phyloP scores from a whole-genome alignment of 2,797 vertebrate genomes.

The Coilia nasus region DNA sequence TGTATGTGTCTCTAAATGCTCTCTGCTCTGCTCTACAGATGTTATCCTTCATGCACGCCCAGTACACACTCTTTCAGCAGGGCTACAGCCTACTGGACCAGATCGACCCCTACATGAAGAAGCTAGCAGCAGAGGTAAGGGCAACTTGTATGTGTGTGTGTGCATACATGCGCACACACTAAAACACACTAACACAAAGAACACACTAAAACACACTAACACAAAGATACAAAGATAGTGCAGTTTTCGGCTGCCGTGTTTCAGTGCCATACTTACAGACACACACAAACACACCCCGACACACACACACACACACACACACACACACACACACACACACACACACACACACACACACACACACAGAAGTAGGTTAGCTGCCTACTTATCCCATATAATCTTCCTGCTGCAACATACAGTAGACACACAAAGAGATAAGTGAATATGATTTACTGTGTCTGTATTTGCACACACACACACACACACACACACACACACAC shows the following conservation, averaged over 20 bases:
- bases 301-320: too few relatives aligned
- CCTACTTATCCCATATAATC: neutral
- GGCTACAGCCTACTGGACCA: slow-evolving; percentile 91
- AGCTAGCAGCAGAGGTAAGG: slow-evolving; percentile 88
- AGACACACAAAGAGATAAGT: too few relatives aligned
- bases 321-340: too few relatives aligned
- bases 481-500: too few relatives aligned
- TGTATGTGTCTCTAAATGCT: neutral
- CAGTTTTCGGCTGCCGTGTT: too few relatives aligned
- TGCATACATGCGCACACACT: neutral
- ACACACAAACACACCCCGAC: neutral
- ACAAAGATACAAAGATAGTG: too few relatives aligned
- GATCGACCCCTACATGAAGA: slow-evolving; percentile 97
- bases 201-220: neutral
- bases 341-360: neutral
- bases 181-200: neutral
- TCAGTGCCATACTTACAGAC: slow-evolving; percentile 3
- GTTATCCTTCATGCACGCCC: slow-evolving; percentile 98
- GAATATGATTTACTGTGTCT: too few relatives aligned
- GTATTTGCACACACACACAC: too few relatives aligned
- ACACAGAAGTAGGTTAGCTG: neutral
- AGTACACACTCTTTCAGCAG: slow-evolving; percentile 94
- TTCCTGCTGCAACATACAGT: neutral
- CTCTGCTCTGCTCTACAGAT: slow-evolving; percentile 74
- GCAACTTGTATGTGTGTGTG: neutral